Base-by-base conservation (phyloP, 1,140 invertebrate genomes). In the Orchestia grillus region DNA sequence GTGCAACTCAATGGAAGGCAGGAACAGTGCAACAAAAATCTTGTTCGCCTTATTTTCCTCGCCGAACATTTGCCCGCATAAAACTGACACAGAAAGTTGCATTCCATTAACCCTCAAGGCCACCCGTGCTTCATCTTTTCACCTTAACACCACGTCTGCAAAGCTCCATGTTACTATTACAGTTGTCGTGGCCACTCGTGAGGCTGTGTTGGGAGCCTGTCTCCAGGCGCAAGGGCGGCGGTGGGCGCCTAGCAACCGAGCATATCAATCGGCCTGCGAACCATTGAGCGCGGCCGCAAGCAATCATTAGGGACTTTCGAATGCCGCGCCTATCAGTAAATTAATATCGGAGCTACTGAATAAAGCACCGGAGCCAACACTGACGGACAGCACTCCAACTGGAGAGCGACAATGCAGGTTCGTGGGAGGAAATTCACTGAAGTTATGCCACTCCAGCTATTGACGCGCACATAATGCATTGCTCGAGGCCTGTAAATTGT, bases 261-360 rank as follows among this genome's bases (percentile, higher is more conserved):
- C 28, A 94, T 94, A 47, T 47, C 92, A 94, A 94, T 94, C 43
- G 43, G 43, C 44, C 44, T 40, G 43, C 92, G 40, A 94, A 40
- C 41, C 92, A 94, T 94, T 94, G 92, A 94, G 44, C 44, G 28
- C 43, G 40, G 92, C 92, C 92, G 92, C 92, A 94, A 94, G 92
- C 92, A 94, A 94, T 94, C 92, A 94, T 94, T 94, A 94, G 92
- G 92, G 92, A 94, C 92, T 94, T 94, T 94, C 43, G 92, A 94
- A 94, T 94, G 92, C 92, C 8, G 40, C 44, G 92, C 43, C 92
- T 94, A 94, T 94, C 92, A 94, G 43, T 94, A 94, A 94, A 94
- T 94, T 94, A 94, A 94, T 94, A 94, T 45, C 43, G 44, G 44
- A 44, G 44, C 44, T 47, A 94, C 44, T 94, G 15, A 44, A 94